Evolutionary conservation across 2,113 vertebrate species (phyloP).

Genomic region (Catharus fuscescens): DNA sequence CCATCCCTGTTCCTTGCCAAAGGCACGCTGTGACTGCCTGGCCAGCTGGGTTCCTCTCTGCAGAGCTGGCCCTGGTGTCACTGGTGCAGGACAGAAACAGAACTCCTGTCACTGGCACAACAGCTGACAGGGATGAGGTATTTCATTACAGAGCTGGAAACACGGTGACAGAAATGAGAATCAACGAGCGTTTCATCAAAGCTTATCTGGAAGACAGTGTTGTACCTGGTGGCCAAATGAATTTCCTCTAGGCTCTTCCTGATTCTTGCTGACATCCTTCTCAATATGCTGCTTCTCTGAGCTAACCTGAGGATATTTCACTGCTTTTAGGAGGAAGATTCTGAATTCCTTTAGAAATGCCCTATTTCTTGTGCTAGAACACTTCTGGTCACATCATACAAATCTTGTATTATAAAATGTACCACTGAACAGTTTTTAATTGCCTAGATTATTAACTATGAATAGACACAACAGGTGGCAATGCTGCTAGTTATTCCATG

Average conservation of each 20-base stretch:
- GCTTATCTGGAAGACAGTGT: neutral
- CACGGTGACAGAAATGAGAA: neutral
- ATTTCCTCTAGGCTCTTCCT: neutral
- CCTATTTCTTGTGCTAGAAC: neutral
- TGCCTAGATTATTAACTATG: neutral
- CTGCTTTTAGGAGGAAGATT: neutral
- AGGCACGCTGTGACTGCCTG: neutral
- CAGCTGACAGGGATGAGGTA: neutral
- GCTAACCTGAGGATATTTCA: neutral
- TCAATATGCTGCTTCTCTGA: neutral
- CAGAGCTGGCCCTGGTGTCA: neutral
- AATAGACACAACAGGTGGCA: neutral
- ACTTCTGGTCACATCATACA: neutral
- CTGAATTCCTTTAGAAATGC: neutral
- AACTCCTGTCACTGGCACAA: neutral
- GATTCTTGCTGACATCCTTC: neutral
- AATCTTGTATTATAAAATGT: neutral
- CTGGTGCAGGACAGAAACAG: accelerated
- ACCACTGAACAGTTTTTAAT: neutral
- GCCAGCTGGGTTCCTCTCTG: neutral
- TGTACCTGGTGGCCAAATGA: neutral
- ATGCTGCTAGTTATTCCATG: neutral
- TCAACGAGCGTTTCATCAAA: neutral
- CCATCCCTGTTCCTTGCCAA: neutral
- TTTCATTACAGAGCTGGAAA: neutral